Conservation (phyloP, 2,113 vertebrate genomes). For the Accipiter cooperii region DNA sequence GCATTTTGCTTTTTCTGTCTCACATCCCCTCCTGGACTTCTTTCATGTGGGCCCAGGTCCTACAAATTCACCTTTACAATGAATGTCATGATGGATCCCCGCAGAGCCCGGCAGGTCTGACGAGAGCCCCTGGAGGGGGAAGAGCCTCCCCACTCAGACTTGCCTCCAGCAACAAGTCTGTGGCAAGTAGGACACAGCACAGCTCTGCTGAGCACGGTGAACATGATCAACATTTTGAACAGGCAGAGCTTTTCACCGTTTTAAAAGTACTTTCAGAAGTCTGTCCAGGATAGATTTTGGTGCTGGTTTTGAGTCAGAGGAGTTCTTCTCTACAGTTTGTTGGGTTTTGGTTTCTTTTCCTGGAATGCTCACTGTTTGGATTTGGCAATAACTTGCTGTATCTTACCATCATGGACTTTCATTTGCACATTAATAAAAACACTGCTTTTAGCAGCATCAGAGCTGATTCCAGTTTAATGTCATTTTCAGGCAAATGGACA, state of each 20-base stretch:
- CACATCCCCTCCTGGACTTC: neutral
- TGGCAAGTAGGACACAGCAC: neutral
- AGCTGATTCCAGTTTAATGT: neutral
- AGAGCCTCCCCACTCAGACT: neutral
- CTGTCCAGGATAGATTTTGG: neutral
- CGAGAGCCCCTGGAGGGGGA: accelerated
- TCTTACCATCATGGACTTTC: neutral
- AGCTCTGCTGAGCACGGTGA: neutral
- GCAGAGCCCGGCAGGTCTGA: accelerated
- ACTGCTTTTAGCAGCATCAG: neutral
- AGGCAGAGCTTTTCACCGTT: neutral
- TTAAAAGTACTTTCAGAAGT: neutral
- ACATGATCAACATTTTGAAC: neutral
- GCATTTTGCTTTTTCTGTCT: neutral
- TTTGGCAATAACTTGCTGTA: neutral
- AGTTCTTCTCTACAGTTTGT: neutral
- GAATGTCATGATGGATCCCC: neutral
- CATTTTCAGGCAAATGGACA: neutral
- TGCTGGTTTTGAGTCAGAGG: neutral
- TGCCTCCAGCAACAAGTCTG: no score
- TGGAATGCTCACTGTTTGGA: neutral
- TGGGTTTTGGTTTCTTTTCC: neutral
- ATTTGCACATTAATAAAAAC: neutral
- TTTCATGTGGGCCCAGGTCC: neutral
- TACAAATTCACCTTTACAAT: neutral